These are phyloP conservation scores for Cydia amplana DNA, from an alignment of 1,140 invertebrate species.

Conservation along the genomic window DNA sequence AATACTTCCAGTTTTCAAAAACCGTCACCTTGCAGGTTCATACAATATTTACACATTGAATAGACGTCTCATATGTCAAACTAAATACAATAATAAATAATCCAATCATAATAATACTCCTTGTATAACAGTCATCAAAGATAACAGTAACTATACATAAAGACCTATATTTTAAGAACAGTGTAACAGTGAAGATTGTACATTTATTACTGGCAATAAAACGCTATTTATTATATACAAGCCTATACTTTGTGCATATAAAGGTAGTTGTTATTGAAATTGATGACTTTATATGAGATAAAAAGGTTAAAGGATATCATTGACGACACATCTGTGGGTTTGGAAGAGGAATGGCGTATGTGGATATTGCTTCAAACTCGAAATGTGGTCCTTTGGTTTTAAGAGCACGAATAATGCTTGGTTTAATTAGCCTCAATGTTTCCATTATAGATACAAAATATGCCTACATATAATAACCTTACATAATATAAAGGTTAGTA, in stretches of 20 bases:
- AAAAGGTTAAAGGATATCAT: constrained; percentile 68
- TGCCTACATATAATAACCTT: constrained; percentile 42
- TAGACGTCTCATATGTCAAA: constrained; percentile 9
- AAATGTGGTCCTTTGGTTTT: neutral
- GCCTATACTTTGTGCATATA: constrained; percentile 62
- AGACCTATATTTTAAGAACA: constrained; percentile 28
- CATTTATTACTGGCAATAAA: constrained; percentile 57
- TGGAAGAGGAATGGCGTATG: neutral
- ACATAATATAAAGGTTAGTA: constrained; percentile 18
- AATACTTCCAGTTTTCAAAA: neutral
- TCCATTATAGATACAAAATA: constrained; percentile 52
- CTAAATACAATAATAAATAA: constrained; percentile 28
- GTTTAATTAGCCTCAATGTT: constrained; percentile 76
- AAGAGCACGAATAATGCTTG: constrained; percentile 52
- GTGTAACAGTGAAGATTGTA: constrained; percentile 43
- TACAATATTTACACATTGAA: constrained; percentile 2
- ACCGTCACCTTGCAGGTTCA: neutral
- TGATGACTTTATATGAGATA: constrained; percentile 75
- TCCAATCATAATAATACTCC: constrained; percentile 23
- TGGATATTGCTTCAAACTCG: neutral
- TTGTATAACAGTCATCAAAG: constrained; percentile 25
- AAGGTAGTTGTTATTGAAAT: constrained; percentile 73
- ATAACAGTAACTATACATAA: constrained; percentile 24
- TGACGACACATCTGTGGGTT: constrained; percentile 51
- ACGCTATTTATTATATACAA: constrained; percentile 59